These are phyloP conservation scores for Propsilocerus akamusi DNA, from an alignment of 1,140 invertebrate species.

Conservation along the genomic window DNA sequence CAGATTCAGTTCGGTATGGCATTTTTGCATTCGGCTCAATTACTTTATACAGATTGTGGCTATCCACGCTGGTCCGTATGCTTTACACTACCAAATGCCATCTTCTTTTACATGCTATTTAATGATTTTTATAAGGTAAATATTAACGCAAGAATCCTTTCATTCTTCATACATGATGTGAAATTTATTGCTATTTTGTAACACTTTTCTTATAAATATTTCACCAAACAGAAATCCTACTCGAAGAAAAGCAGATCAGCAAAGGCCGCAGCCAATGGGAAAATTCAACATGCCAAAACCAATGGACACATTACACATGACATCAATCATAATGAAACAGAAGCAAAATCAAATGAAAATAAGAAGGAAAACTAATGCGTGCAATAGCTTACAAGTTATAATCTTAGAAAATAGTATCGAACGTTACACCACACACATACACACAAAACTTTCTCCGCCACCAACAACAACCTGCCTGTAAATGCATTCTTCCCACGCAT, in stretches of 20 bases:
- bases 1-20: conserved; percentile 59
- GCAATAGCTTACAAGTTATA: too few species aligned
- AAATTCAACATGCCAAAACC: background rate
- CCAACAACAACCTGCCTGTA: too few species aligned
- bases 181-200: too few species aligned
- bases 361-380: background rate
- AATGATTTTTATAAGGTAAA: conserved; percentile 47
- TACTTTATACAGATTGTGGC: conserved; percentile 68
- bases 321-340: background rate
- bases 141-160: background rate
- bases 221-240: background rate
- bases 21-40: conserved; percentile 59
- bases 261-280: background rate
- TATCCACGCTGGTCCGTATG: conserved; percentile 57
- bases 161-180: too few species aligned
- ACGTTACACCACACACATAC: too few species aligned
- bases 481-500: too few species aligned
- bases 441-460: too few species aligned
- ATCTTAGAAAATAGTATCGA: too few species aligned
- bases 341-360: background rate
- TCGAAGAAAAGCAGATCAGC: background rate
- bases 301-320: background rate
- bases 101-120: conserved; percentile 66
- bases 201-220: background rate
- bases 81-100: conserved; percentile 55